Percentiles rank a stretch among this genome's conserved stretches.
Evolutionary conservation across 2,113 vertebrate genomes (phyloP).

Genomic region (Sorex fumeus): DNA sequence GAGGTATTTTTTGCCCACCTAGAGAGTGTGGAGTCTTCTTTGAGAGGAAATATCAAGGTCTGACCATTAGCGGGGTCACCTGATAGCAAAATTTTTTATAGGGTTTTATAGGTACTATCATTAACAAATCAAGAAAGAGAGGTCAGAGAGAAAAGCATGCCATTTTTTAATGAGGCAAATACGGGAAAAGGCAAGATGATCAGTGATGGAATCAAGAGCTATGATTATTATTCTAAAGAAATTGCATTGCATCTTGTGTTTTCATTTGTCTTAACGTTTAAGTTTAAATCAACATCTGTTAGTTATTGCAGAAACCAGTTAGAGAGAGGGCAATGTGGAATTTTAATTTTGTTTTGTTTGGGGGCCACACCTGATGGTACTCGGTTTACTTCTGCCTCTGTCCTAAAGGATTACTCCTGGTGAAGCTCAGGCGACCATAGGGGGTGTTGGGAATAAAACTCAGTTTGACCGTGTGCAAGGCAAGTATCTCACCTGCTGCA

Average conservation of each 20-base stretch:
- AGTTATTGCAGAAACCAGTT: conserved; percentile 55
- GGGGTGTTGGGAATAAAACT: no score
- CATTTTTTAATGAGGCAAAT: no score
- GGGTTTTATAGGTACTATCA: neutral
- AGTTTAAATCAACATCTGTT: conserved; percentile 57
- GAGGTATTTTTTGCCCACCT: neutral
- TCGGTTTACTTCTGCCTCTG: no score
- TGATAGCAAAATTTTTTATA: accelerated
- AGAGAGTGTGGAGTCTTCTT: neutral
- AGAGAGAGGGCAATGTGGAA: conserved; percentile 49
- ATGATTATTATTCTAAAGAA: conserved; percentile 4
- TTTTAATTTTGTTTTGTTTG: neutral
- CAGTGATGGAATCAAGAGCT: neutral
- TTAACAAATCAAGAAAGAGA: neutral
- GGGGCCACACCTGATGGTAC: no score
- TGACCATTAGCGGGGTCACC: neutral
- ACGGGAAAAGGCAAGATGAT: neutral
- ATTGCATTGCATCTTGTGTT: neutral
- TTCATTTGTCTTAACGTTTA: conserved; percentile 29
- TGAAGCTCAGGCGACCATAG: no score
- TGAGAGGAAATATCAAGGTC: neutral
- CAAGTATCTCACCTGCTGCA: no score
- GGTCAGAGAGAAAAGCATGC: neutral
- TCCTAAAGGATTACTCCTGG: no score
- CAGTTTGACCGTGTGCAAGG: no score